Conservation (phyloP, 2,797 vertebrate species). For the Pterois miles region DNA sequence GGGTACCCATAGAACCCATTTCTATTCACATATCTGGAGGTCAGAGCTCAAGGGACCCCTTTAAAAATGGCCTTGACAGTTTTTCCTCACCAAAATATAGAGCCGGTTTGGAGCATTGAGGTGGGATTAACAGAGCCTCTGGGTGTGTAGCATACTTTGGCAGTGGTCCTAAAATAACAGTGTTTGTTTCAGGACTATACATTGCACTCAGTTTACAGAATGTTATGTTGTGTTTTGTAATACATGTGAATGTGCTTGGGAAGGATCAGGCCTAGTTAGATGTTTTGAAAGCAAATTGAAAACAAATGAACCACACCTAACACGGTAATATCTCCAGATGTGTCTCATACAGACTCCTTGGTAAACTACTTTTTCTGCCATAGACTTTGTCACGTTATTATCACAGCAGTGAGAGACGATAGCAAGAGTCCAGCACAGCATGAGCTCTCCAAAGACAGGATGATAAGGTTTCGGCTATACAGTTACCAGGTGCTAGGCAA, state of each 20-base stretch:
- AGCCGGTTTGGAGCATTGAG: too few species aligned
- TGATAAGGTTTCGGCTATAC: conserved; percentile 74
- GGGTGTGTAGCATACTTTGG: not conserved
- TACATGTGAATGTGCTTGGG: not conserved
- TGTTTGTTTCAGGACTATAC: conserved; percentile 2
- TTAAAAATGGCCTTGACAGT: too few species aligned
- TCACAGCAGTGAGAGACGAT: not conserved
- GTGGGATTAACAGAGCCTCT: not conserved
- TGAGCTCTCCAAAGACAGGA: conserved; percentile 49
- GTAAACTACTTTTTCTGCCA: not conserved
- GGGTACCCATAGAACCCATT: too few species aligned
- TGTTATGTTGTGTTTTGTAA: not conserved
- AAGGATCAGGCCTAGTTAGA: not conserved
- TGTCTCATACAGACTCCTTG: not conserved
- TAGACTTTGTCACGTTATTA: conserved; percentile 18
- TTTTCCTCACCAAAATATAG: too few species aligned
- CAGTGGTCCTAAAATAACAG: not conserved
- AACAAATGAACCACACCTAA: conserved; percentile 32
- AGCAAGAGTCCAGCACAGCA: conserved; percentile 39
- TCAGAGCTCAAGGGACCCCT: too few species aligned
- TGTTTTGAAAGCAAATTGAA: conserved; percentile 7
- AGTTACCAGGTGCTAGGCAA: conserved; percentile 79
- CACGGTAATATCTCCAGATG: not conserved
- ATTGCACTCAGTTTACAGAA: not conserved
- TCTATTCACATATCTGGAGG: too few species aligned